Percentiles rank a stretch among this genome's conserved stretches.
Conservation (phyloP, 2,888 invertebrate species). For the Epistrophe grossulariae region DNA sequence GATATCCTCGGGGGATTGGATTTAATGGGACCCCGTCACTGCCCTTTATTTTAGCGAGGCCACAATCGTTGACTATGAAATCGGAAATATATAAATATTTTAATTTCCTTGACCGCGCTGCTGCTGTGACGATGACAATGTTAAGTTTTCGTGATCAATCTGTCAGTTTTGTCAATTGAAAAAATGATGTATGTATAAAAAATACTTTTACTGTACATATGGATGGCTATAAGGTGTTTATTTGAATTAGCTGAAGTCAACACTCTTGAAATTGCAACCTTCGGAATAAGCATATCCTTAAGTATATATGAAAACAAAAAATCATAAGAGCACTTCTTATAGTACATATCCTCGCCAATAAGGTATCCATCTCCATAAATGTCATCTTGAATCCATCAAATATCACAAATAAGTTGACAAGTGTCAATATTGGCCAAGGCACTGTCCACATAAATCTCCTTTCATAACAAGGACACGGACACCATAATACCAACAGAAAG, state of each 20-base stretch:
- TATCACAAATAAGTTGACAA: conserved; percentile 56
- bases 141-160: conserved; percentile 37
- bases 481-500: not conserved
- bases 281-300: conserved; percentile 30
- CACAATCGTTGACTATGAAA: conserved; percentile 59
- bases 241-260: conserved; percentile 42
- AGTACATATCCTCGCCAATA: not conserved
- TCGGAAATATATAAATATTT: conserved; percentile 37
- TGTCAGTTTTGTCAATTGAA: not conserved
- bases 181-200: too few relatives aligned
- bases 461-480: conserved; percentile 48
- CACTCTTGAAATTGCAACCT: conserved; percentile 62
- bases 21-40: conserved; percentile 37
- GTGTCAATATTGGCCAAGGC: conserved; percentile 61
- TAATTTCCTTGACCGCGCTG: conserved; percentile 52
- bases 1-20: conserved; percentile 48
- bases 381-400: conserved; percentile 52
- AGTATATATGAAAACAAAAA: not conserved
- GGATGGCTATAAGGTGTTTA: not conserved
- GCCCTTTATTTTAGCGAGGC: conserved; percentile 49
- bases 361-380: conserved; percentile 31
- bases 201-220: too few relatives aligned
- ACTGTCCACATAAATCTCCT: conserved; percentile 41
- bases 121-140: not conserved
- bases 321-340: not conserved